These are phyloP conservation scores for Priapulus caudatus DNA, from an alignment of 2,888 invertebrate genomes.

Conservation along the genomic window DNA sequence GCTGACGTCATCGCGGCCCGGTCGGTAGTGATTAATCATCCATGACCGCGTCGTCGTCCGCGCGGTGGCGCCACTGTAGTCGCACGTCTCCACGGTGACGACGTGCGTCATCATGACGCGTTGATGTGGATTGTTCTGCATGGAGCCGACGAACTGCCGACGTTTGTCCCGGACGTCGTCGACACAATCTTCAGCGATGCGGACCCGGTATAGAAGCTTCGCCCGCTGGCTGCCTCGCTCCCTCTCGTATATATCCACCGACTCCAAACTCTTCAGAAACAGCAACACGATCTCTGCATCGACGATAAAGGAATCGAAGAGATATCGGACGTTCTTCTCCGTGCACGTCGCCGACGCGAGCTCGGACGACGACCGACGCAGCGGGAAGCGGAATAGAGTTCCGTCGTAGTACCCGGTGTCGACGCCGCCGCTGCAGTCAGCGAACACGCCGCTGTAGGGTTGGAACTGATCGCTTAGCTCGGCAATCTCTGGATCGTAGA, in stretches of 20 bases:
- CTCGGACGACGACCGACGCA: conserved; percentile 24
- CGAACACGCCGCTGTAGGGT: conserved; percentile 25
- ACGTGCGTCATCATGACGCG: background rate
- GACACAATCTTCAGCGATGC: conserved; percentile 8
- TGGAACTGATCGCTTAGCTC: conserved; percentile 20
- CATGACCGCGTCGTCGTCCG: background rate
- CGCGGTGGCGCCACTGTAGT: conserved; percentile 1
- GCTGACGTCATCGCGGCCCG: conserved; percentile 5
- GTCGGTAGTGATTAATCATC: background rate
- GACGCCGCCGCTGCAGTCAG: conserved; percentile 18
- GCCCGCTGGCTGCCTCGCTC: conserved; percentile 13
- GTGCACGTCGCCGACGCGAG: conserved; percentile 26
- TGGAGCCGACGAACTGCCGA: conserved; percentile 5
- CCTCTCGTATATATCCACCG: conserved; percentile 24
- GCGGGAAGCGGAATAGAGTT: conserved; percentile 33
- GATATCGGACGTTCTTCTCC: conserved; percentile 19
- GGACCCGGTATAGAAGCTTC: conserved; percentile 18
- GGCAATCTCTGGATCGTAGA: conserved; percentile 11
- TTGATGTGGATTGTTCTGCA: background rate
- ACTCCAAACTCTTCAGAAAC: conserved; percentile 29
- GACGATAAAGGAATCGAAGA: conserved; percentile 23
- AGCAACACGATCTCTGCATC: conserved; percentile 28
- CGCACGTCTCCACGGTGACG: conserved; percentile 2
- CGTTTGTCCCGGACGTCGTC: conserved; percentile 8
- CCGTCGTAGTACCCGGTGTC: conserved; percentile 24